phyloP scores from a whole-genome alignment of 2,113 vertebrate genomes.

The Okapia johnstoni region DNA sequence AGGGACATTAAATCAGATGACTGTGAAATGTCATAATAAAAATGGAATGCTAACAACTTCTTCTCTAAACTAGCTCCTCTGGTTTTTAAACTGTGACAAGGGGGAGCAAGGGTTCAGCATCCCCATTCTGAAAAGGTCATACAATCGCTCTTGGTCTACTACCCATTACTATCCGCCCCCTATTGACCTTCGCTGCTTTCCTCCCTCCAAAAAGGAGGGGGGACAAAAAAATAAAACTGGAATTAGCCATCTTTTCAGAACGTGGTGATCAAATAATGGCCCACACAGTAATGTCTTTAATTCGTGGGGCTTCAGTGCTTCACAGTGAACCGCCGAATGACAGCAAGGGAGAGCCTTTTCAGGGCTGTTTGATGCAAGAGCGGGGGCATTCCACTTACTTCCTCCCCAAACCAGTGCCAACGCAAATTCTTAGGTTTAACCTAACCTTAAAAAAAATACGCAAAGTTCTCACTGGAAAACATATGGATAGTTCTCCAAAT shows the following conservation, averaged over 20 bases:
- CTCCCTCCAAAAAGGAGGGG: conserved; percentile 37
- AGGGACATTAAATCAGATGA: conserved; percentile 95
- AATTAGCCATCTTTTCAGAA: conserved; percentile 83
- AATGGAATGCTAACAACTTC: conserved; percentile 94
- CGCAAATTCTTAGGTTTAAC: conserved; percentile 52
- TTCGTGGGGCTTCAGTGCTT: conserved; percentile 77
- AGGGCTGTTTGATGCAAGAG: conserved; percentile 67
- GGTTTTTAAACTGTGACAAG: conserved; percentile 92
- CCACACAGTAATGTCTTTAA: conserved; percentile 82
- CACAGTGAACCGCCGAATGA: conserved; percentile 76
- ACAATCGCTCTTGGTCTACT: conserved; percentile 87
- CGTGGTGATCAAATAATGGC: conserved; percentile 81
- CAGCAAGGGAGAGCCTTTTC: conserved; percentile 76
- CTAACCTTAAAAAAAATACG: neutral
- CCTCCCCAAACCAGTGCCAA: conserved; percentile 53
- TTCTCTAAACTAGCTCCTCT: conserved; percentile 86
- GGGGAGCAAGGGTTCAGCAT: conserved; percentile 89
- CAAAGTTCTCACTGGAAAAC: conserved; percentile 54
- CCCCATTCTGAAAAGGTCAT: conserved; percentile 94
- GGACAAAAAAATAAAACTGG: conserved; percentile 69
- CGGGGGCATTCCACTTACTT: conserved; percentile 71
- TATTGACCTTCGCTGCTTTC: conserved; percentile 69
- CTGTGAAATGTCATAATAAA: conserved; percentile 94
- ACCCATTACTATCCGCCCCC: conserved; percentile 91
- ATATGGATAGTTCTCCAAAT: neutral